These are phyloP conservation scores for Steinernema khuongi DNA, from an alignment of 1,140 invertebrate species.

Conservation along the genomic window DNA sequence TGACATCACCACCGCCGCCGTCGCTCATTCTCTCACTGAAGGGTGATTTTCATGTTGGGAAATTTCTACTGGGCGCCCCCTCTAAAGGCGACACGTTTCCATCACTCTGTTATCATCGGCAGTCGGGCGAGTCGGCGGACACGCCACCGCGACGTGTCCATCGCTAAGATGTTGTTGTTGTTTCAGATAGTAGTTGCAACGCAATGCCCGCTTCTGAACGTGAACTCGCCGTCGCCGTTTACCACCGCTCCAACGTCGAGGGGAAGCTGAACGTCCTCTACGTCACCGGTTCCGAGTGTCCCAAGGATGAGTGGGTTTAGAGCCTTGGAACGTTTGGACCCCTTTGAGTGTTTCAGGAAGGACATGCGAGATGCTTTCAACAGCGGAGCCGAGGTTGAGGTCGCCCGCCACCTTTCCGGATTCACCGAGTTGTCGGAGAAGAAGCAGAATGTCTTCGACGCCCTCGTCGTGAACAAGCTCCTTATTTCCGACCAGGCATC, in stretches of 20 bases:
- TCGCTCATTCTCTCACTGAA: too few relatives aligned
- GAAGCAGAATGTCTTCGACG: not conserved
- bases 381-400: not conserved
- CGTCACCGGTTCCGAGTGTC: not conserved
- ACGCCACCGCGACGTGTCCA: not conserved
- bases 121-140: not conserved
- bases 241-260: not conserved
- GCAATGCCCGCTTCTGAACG: not conserved
- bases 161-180: not conserved
- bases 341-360: too few relatives aligned
- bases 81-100: not conserved
- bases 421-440: not conserved
- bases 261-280: not conserved
- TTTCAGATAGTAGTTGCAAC: not conserved
- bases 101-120: not conserved
- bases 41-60: not conserved
- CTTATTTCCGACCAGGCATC: not conserved
- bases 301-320: not conserved
- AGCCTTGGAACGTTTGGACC: too few relatives aligned
- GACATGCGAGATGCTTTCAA: slow-evolving; percentile 2
- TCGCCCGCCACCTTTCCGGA: not conserved
- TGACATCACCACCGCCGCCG: too few relatives aligned
- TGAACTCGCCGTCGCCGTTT: slow-evolving; percentile 10
- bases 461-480: slow-evolving; percentile 9
- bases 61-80: not conserved